Base-by-base conservation (phyloP, 2,888 invertebrate genomes). In the Agapostemon virescens region DNA sequence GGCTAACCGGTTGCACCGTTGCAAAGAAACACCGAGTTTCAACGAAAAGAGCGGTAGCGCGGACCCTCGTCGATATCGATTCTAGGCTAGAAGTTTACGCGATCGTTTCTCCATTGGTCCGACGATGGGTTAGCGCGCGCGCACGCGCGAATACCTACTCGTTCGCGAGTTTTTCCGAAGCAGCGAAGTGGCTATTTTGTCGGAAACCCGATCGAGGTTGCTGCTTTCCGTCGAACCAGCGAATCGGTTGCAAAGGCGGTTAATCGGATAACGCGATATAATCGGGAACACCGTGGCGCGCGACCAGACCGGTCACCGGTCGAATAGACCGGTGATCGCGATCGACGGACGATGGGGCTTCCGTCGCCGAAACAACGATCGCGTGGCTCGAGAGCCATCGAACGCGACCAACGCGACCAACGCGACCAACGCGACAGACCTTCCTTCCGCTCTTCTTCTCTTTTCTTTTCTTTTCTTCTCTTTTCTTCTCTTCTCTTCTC, bases 331-430 rank as follows among this genome's bases (percentile, higher is more conserved):
- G 30, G 36, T 52, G 23, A 52, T 58, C 45, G 26, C 77, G 66
- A 70, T 45, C 64, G 33, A 66, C 36, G 23, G 52, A 40, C n/a
- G n/a, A n/a, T n/a, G n/a, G 20, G 61, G 33, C 66, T 38, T 38
- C n/a, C 33, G 36, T 49, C 20, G 45, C 36, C 58, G 36, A 74
- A 36, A 36, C 15, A 45, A 70, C 36, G 38, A 26, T 30, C 23
- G 40, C 36, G n/a, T n/a, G n/a, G n/a, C n/a, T n/a, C n/a, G n/a
- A n/a, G n/a, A n/a, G n/a, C n/a, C n/a, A 33, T 33, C 63, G 45
- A 64, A 38, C 49, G n/a, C 61, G 64, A 23, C 33, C 52, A 20
- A 40, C n/a, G 36, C 52, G n/a, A n/a, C n/a, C n/a, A n/a, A n/a
- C n/a, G n/a, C n/a, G n/a, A n/a, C n/a, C n/a, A n/a, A n/a, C n/a